Conservation (phyloP, 2,888 invertebrate species). For the Nectonema munidae region DNA sequence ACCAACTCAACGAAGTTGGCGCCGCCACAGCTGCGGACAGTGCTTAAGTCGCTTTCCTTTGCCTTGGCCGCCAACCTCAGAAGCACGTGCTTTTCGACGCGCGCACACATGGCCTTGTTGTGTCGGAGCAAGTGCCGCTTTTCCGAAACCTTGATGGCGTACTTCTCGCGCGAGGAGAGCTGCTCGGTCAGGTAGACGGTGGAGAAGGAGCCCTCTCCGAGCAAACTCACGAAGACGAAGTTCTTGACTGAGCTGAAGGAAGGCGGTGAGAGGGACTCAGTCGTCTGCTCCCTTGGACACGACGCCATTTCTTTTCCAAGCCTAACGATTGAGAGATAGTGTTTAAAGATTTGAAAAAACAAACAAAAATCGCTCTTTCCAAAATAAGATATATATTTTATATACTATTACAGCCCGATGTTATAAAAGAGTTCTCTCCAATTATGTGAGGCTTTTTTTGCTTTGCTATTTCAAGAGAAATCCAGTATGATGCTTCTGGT, state of each 20-base stretch:
- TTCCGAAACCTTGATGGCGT: constrained; percentile 80
- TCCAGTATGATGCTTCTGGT: too few species aligned
- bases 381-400: too few species aligned
- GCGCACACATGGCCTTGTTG: constrained; percentile 62
- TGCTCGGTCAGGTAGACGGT: constrained; percentile 30
- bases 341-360: too few species aligned
- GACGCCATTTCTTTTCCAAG: background rate
- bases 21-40: too few species aligned
- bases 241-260: constrained; percentile 37
- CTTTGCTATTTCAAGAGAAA: too few species aligned
- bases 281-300: background rate
- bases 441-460: too few species aligned
- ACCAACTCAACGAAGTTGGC: constrained; percentile 69
- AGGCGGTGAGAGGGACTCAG: background rate
- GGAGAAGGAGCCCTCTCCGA: constrained; percentile 88
- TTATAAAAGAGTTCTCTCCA: too few species aligned
- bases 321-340: too few species aligned
- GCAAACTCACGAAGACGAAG: constrained; percentile 65
- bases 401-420: too few species aligned
- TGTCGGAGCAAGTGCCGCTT: constrained; percentile 67
- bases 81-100: constrained; percentile 67
- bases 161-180: constrained; percentile 11
- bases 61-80: constrained; percentile 42
- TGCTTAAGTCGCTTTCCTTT: too few species aligned
- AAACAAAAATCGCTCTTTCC: too few species aligned